Percentiles rank a stretch among this genome's conserved stretches.
Conservation (phyloP, 1,140 invertebrate species). For the Lasaia peninsularis region DNA sequence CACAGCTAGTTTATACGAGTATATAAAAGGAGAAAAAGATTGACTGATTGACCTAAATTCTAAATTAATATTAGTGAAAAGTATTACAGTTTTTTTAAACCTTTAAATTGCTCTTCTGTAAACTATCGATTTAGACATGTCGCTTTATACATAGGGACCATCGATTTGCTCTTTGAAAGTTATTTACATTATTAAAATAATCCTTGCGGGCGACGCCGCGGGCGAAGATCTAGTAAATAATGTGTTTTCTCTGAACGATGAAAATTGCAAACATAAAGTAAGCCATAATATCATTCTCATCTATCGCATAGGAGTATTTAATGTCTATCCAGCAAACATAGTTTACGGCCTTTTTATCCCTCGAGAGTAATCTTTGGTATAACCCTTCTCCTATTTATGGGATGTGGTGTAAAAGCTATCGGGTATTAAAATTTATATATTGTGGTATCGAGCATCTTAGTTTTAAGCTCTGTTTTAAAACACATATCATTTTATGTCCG, state of each 20-base stretch:
- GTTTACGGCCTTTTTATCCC: constrained; percentile 41
- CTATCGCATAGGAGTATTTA: constrained; percentile 25
- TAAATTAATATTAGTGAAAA: no score
- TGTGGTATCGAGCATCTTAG: constrained; percentile 20
- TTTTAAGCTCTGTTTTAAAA: constrained; percentile 19
- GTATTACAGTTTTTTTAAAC: no score
- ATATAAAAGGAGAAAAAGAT: no score
- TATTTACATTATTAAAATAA: no score
- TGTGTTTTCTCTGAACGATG: neutral
- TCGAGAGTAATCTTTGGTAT: constrained; percentile 48
- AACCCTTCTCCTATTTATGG: constrained; percentile 48
- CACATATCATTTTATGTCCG: neutral
- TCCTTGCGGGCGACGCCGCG: no score
- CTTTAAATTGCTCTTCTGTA: no score
- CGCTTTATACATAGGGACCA: no score
- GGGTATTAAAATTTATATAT: constrained; percentile 38
- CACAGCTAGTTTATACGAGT: no score
- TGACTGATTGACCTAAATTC: no score
- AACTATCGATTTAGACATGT: no score
- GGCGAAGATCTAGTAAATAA: no score
- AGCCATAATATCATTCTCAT: constrained; percentile 21
- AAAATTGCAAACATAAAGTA: constrained; percentile 17
- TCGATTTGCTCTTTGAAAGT: no score
- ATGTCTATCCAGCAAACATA: constrained; percentile 34
- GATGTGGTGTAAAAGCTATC: constrained; percentile 46